Conservation (phyloP, 2,888 invertebrate genomes). For the Exocentrus adspersus region DNA sequence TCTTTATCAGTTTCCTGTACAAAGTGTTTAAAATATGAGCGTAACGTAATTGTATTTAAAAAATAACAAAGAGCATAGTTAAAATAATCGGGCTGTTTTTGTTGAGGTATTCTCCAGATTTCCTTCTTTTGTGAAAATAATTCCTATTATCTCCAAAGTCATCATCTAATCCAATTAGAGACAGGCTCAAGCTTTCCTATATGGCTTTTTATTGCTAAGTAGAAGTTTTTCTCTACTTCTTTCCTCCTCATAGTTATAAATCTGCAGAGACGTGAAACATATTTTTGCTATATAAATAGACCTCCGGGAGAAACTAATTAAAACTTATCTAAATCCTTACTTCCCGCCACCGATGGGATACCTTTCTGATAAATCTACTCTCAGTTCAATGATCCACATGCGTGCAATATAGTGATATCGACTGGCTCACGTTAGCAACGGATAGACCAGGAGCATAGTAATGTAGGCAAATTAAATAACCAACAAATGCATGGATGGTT, state of each 20-base stretch:
- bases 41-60: too few species aligned
- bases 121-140: too few species aligned
- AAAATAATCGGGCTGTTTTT: too few species aligned
- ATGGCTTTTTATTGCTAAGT: not conserved
- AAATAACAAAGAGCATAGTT: too few species aligned
- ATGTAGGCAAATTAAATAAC: not conserved
- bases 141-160: too few species aligned
- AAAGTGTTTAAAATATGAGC: too few species aligned
- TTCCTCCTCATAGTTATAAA: not conserved
- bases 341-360: conserved; percentile 17
- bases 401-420: conserved; percentile 37
- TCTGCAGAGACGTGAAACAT: conserved; percentile 1
- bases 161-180: not conserved
- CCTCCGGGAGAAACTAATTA: conserved; percentile 1
- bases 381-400: conserved; percentile 36
- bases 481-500: too few species aligned
- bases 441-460: conserved; percentile 1
- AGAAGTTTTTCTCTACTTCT: not conserved
- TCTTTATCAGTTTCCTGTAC: too few species aligned
- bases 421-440: conserved; percentile 25
- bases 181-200: not conserved
- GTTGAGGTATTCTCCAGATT: too few species aligned
- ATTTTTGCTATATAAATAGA: conserved; percentile 4
- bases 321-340: conserved; percentile 1
- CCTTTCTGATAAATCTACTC: conserved; percentile 37